Conservation (phyloP, 2,888 invertebrate genomes). For the Euclidia mi region DNA sequence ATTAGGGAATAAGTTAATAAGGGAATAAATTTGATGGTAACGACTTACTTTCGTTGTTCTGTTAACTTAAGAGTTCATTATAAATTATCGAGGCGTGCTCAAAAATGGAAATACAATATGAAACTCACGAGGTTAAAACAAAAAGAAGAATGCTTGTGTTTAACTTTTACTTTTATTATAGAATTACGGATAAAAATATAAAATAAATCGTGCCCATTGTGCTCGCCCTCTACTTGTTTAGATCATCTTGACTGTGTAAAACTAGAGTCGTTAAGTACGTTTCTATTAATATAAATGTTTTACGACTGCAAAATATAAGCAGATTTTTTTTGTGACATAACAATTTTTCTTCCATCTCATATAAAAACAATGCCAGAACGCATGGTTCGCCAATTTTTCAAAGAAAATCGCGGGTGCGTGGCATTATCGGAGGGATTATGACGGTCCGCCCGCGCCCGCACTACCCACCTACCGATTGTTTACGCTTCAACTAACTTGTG, state of each 20-base stretch:
- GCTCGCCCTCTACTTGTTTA: conserved; percentile 3
- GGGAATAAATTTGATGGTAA: conserved; percentile 46
- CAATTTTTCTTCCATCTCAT: conserved; percentile 15
- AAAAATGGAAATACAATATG: conserved; percentile 39
- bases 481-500: conserved; percentile 67
- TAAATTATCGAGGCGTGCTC: conserved; percentile 43
- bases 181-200: neutral
- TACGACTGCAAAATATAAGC: neutral
- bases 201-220: neutral
- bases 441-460: conserved; percentile 36
- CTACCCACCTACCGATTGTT: conserved; percentile 54
- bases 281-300: neutral
- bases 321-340: neutral
- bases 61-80: conserved; percentile 47
- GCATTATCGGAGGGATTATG: conserved; percentile 65
- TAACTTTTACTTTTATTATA: too few relatives aligned
- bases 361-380: conserved; percentile 29
- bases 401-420: conserved; percentile 48
- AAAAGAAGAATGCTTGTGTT: conserved; percentile 14
- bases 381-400: conserved; percentile 32
- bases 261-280: neutral
- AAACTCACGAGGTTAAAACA: conserved; percentile 31
- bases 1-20: conserved; percentile 53
- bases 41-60: conserved; percentile 44
- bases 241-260: neutral